Evolutionary conservation across 2,888 invertebrate species (phyloP).

Genomic region (Andrena chrysosceles): DNA sequence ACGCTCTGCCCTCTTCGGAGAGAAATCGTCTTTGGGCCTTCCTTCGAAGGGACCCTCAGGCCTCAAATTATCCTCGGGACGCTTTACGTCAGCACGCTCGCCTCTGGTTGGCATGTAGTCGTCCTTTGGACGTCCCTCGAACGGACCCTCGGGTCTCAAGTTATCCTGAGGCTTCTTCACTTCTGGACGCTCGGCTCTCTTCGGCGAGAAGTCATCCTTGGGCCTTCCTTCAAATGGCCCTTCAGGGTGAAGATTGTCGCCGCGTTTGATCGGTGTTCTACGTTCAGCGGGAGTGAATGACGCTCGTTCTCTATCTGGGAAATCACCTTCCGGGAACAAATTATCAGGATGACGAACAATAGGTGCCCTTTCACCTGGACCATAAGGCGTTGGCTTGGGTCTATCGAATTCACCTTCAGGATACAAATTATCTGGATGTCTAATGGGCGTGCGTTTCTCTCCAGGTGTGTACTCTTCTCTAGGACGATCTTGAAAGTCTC

Average conservation of each 20-base stretch:
- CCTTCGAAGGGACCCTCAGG: slow-evolving; percentile 85
- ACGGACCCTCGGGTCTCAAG: slow-evolving; percentile 86
- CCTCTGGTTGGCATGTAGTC: slow-evolving; percentile 79
- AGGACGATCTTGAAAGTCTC: slow-evolving; percentile 10
- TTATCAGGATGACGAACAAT: slow-evolving; percentile 84
- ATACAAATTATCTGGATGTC: slow-evolving; percentile 86
- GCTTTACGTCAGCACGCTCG: slow-evolving; percentile 86
- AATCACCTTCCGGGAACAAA: slow-evolving; percentile 85
- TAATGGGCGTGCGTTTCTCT: slow-evolving; percentile 85
- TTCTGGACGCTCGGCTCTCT: slow-evolving; percentile 87
- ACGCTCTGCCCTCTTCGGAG: slow-evolving; percentile 80
- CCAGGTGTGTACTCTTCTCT: slow-evolving; percentile 80
- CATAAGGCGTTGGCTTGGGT: slow-evolving; percentile 78
- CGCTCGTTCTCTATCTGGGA: slow-evolving; percentile 80
- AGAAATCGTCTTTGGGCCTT: slow-evolving; percentile 63
- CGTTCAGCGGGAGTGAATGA: slow-evolving; percentile 74
- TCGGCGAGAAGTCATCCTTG: slow-evolving; percentile 69
- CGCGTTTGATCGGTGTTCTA: slow-evolving; percentile 79
- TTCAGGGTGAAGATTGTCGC: slow-evolving; percentile 86
- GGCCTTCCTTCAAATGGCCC: slow-evolving; percentile 85
- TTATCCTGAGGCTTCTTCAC: slow-evolving; percentile 87
- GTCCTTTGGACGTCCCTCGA: slow-evolving; percentile 83
- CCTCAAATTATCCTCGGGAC: slow-evolving; percentile 80
- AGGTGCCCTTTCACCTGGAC: slow-evolving; percentile 84
- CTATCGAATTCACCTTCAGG: slow-evolving; percentile 81